phyloP scores from a whole-genome alignment of 2,113 vertebrate genomes.

The Kryptolebias marmoratus region DNA sequence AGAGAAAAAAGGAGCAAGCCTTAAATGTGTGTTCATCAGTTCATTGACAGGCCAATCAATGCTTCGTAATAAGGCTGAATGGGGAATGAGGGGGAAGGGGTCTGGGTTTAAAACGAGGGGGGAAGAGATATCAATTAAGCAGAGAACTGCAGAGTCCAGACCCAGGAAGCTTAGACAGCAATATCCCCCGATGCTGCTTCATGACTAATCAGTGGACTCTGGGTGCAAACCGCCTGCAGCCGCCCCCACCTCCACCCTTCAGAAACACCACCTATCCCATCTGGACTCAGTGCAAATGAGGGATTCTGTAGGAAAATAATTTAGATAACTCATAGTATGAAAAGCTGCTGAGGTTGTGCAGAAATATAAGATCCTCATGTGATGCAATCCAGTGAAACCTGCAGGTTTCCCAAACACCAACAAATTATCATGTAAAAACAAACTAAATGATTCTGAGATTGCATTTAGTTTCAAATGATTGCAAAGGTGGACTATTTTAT shows the following conservation, averaged over 20 bases:
- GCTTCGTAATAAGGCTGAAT: conserved; percentile 82
- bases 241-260: not conserved
- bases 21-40: conserved; percentile 79
- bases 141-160: conserved; percentile 76
- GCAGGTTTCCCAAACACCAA: conserved; percentile 11
- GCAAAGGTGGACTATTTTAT: too few species aligned
- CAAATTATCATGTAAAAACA: conserved; percentile 8
- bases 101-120: conserved; percentile 55
- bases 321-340: conserved; percentile 38
- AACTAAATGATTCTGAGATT: not conserved
- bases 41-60: conserved; percentile 83
- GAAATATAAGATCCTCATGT: conserved; percentile 21
- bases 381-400: conserved; percentile 40
- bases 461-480: not conserved
- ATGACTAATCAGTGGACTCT: conserved; percentile 74
- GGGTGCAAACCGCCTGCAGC: conserved; percentile 67
- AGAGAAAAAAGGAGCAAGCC: conserved; percentile 28
- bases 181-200: conserved; percentile 77
- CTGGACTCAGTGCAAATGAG: conserved; percentile 28
- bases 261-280: not conserved
- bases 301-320: conserved; percentile 29
- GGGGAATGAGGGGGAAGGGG: conserved; percentile 76
- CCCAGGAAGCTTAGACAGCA: conserved; percentile 78
- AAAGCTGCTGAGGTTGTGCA: conserved; percentile 14
- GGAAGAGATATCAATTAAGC: conserved; percentile 84